phyloP scores from a whole-genome alignment of 2,797 vertebrate genomes.

The Apodemus agrarius region DNA sequence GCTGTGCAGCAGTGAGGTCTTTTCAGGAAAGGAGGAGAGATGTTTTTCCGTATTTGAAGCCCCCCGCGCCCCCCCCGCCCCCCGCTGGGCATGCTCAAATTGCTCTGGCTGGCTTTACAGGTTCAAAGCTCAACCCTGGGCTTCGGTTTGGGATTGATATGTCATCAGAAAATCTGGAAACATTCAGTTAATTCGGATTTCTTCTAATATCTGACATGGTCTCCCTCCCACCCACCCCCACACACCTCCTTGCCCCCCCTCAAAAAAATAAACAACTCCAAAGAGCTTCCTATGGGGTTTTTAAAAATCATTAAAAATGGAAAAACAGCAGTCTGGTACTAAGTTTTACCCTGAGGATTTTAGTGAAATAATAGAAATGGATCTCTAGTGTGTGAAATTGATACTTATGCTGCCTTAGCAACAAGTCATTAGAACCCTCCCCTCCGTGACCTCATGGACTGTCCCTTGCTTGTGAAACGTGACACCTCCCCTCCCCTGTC shows the following conservation, averaged over 20 bases:
- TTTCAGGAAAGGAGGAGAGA: not conserved
- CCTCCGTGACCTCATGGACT: conserved; percentile 46
- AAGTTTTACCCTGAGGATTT: conserved; percentile 72
- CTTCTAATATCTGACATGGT: conserved; percentile 41
- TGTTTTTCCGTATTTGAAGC: not conserved
- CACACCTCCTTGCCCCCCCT: too few relatives aligned
- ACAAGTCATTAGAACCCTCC: conserved; percentile 69
- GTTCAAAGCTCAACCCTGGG: not conserved
- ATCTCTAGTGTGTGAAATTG: conserved; percentile 68
- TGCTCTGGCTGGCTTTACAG: not conserved
- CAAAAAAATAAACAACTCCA: not conserved
- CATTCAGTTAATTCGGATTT: not conserved
- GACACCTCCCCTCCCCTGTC: conserved; percentile 46
- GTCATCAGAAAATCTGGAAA: not conserved
- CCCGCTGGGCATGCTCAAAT: too few relatives aligned
- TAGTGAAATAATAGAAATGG: conserved; percentile 49
- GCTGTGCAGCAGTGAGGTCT: not conserved
- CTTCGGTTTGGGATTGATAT: not conserved
- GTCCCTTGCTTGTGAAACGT: conserved; percentile 58
- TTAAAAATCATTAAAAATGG: conserved; percentile 63
- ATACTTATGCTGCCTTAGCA: conserved; percentile 49
- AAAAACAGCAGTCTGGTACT: conserved; percentile 26
- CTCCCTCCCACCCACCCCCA: not conserved
- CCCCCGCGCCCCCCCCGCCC: too few relatives aligned
- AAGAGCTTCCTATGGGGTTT: conserved; percentile 39